These are phyloP conservation scores for Metalampra italica DNA, from an alignment of 2,888 invertebrate species.

Conservation along the genomic window DNA sequence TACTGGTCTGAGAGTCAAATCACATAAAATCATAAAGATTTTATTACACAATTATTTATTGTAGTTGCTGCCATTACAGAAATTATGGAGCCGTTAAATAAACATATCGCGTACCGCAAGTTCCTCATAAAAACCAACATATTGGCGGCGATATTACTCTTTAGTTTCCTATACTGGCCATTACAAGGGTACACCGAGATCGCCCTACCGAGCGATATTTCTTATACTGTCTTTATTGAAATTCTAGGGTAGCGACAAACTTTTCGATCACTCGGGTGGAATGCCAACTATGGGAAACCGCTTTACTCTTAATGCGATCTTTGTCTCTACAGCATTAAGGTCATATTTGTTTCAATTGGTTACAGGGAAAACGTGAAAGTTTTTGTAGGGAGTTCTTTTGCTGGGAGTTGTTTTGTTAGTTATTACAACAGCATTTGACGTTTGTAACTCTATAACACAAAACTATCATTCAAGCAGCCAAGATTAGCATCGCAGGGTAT, in stretches of 20 bases:
- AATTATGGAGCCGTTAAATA: conserved; percentile 55
- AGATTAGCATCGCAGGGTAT: too few species aligned
- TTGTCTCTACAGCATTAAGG: conserved; percentile 7
- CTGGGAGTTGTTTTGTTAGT: not conserved
- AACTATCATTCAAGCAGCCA: too few species aligned
- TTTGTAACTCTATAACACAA: too few species aligned
- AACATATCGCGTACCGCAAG: conserved; percentile 58
- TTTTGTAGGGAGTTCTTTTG: not conserved
- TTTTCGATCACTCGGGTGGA: conserved; percentile 42
- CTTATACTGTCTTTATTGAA: conserved; percentile 65
- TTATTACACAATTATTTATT: conserved; percentile 24
- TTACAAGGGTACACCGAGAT: conserved; percentile 35
- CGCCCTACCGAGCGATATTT: conserved; percentile 51
- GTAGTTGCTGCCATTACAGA: conserved; percentile 32
- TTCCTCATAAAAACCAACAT: conserved; percentile 63
- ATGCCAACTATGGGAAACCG: conserved; percentile 21
- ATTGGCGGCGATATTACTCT: conserved; percentile 42
- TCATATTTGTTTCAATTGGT: conserved; percentile 2
- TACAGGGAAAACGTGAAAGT: not conserved
- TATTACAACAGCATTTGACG: too few species aligned
- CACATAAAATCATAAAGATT: conserved; percentile 18
- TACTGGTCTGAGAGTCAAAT: too few species aligned
- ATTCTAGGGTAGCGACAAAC: conserved; percentile 56
- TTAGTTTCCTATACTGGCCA: conserved; percentile 44
- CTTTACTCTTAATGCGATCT: conserved; percentile 10